Evolutionary conservation across 2,113 vertebrate genomes (phyloP).

Genomic region (Odontophorus gujanensis): DNA sequence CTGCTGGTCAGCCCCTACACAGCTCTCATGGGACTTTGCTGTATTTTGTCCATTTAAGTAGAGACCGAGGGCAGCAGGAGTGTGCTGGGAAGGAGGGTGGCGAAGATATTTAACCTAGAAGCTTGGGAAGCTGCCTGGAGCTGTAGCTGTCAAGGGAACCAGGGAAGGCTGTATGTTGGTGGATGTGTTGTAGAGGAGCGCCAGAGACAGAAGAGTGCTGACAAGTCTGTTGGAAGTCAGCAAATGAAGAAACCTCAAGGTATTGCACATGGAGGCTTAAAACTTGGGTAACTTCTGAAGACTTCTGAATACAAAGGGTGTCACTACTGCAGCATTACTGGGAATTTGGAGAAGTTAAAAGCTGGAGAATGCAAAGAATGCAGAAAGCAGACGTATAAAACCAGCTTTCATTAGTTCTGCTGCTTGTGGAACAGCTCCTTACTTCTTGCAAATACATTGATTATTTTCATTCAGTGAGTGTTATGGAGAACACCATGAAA

Average conservation of each 20-base stretch:
- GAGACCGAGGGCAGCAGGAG: not conserved
- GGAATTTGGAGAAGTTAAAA: not conserved
- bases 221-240: not conserved
- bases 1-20: not conserved
- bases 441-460: not conserved
- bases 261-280: not conserved
- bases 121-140: not conserved
- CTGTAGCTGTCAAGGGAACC: not conserved
- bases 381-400: not conserved
- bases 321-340: not conserved
- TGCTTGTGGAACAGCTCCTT: not conserved
- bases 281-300: not conserved
- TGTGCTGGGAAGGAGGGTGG: not conserved
- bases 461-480: not conserved
- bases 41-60: not conserved
- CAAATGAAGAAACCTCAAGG: not conserved
- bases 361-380: not conserved
- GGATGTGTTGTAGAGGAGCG: not conserved
- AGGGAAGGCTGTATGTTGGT: not conserved
- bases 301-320: not conserved
- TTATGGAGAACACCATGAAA: not conserved
- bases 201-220: not conserved
- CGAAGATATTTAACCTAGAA: not conserved
- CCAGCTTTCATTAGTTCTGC: not conserved
- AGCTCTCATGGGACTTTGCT: rapidly evolving